These are phyloP conservation scores for Danionella cerebrum DNA, from an alignment of 2,113 vertebrate genomes.

Conservation along the genomic window DNA sequence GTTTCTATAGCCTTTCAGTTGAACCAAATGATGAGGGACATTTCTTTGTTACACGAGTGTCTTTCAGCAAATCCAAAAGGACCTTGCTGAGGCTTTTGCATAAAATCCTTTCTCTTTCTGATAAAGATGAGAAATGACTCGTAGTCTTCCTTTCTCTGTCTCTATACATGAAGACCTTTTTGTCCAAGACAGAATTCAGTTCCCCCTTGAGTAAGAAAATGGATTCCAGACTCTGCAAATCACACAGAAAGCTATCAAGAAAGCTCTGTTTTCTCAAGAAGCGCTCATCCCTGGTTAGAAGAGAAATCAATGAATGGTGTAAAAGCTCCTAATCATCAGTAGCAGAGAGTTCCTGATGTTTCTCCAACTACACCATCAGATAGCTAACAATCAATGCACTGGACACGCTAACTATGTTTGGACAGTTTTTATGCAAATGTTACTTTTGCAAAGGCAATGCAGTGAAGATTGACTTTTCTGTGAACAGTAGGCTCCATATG, in stretches of 20 bases:
- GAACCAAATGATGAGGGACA: slow-evolving; percentile 4
- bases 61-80: slow-evolving; percentile 1
- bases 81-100: background rate
- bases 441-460: background rate
- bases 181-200: background rate
- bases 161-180: background rate
- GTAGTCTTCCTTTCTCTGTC: background rate
- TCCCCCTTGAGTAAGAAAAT: slow-evolving; percentile 6
- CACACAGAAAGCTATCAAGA: slow-evolving; percentile 14
- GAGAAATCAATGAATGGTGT: slow-evolving; percentile 27
- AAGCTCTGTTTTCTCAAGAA: background rate
- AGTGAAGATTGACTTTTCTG: background rate
- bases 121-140: slow-evolving; percentile 8
- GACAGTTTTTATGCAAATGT: slow-evolving; percentile 23
- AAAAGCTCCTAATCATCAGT: slow-evolving; percentile 12
- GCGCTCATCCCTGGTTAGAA: background rate
- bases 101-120: background rate
- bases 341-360: slow-evolving; percentile 3
- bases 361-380: background rate
- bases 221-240: slow-evolving; percentile 21
- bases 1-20: slow-evolving; percentile 2
- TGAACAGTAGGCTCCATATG: background rate
- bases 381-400: slow-evolving; percentile 7
- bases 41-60: background rate
- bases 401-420: background rate